Base-by-base conservation (phyloP, 2,113 vertebrate species). In the Electrona antarctica region DNA sequence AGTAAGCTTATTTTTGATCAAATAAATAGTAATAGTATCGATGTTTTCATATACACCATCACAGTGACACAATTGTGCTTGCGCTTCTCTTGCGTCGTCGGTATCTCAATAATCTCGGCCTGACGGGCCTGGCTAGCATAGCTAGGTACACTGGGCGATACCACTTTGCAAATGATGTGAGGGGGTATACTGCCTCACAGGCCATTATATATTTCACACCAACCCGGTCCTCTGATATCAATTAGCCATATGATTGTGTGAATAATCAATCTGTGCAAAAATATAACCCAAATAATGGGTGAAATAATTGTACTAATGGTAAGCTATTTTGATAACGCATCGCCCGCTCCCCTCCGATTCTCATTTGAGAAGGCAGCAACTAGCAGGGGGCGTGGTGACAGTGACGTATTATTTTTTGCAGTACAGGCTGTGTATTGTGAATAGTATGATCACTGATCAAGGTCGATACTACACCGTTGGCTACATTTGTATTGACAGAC, bases 331-430 rank as follows among this genome's bases (percentile, higher is more conserved):
- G n/a, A 7, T 21, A 50, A 47, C 5, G 33, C 13, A 1, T 2
- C 3, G 0, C 46, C 64, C 81, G 6, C 49, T 0, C 0, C 57
- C 48, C 7, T 2, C 33, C 33, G 33, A 41, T 41, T 41, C 33
- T 41, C 33, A 41, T 41, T 41, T 11, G n/a, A 62, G 33, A 59
- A 1, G 1, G 2, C 45, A 5, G n/a, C 28, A 3, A 33, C 6
- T 48, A 7, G 1, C 7, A 6, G 13, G 48, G 49, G 82, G 76
- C 82, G 83, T 67, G 74, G 63, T 28, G 11, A 56, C 2, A 2
- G 62, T 79, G 82, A 90, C 82, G 87, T 69, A 4, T 0, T 76
- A 71, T 87, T 85, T 1, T 87, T 75, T 86, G 79, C 60, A 71
- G 81, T 41, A 14, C 28, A 49, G 55, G 29, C 8, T 7, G 14